These are phyloP conservation scores for Agraylea sexmaculata DNA, from an alignment of 1,140 invertebrate genomes.

Conservation along the genomic window DNA sequence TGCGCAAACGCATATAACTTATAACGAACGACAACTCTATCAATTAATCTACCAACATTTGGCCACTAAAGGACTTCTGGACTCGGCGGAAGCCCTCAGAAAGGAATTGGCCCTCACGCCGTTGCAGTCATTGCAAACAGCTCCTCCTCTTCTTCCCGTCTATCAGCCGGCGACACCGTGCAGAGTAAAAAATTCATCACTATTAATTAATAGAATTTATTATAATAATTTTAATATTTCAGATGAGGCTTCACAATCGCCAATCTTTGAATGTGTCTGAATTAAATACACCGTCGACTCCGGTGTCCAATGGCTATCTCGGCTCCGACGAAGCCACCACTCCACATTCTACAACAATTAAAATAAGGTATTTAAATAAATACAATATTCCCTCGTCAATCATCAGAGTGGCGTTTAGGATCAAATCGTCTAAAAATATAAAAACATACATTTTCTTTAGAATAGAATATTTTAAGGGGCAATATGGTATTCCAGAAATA, in stretches of 20 bases:
- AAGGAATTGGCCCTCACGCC: constrained; percentile 60
- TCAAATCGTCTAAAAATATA: too few species aligned
- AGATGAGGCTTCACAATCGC: too few species aligned
- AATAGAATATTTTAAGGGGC: too few species aligned
- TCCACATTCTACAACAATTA: not conserved
- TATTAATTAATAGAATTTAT: not conserved
- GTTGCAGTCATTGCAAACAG: constrained; percentile 28
- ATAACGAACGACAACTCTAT: constrained; percentile 84
- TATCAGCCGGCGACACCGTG: constrained; percentile 46
- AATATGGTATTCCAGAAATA: too few species aligned
- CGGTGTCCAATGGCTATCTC: constrained; percentile 5
- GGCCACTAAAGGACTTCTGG: constrained; percentile 56
- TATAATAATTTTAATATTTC: not conserved
- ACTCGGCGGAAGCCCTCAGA: constrained; percentile 61
- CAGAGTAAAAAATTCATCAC: constrained; percentile 20
- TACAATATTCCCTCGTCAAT: too few species aligned
- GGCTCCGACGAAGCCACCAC: constrained; percentile 1
- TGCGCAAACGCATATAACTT: constrained; percentile 88
- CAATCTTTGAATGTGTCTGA: constrained; percentile 6
- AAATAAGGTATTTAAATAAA: constrained; percentile 10
- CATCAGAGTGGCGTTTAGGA: too few species aligned
- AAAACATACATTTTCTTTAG: too few species aligned
- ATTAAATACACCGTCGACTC: not conserved
- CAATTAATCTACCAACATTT: constrained; percentile 89
- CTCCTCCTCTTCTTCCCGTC: constrained; percentile 37